phyloP scores from a whole-genome alignment of 2,797 vertebrate species.

The Varecia variegata region DNA sequence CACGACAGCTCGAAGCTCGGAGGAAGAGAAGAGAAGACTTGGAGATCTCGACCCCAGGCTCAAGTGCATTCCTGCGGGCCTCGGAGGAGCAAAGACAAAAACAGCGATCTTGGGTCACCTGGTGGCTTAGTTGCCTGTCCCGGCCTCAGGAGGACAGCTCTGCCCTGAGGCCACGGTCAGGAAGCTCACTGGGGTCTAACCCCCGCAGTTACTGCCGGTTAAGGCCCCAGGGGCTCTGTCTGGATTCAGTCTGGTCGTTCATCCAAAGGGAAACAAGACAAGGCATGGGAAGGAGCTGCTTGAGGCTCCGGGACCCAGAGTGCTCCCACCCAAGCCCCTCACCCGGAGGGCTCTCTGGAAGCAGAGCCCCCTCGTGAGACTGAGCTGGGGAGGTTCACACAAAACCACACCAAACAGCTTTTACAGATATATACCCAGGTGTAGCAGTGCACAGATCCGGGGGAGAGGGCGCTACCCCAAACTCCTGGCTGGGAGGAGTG shows the following conservation, averaged over 20 bases:
- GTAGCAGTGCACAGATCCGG: background rate
- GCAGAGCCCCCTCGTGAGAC: background rate
- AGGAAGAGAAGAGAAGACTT: background rate
- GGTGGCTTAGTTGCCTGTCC: background rate
- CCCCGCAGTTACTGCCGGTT: background rate
- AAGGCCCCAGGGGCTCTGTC: background rate
- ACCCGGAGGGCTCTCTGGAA: background rate
- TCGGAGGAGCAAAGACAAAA: background rate
- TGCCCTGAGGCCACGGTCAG: background rate
- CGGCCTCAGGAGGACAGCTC: background rate
- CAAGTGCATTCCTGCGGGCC: background rate
- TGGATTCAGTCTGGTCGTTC: background rate
- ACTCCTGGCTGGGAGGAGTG: background rate
- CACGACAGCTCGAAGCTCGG: accelerated
- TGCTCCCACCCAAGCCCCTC: background rate
- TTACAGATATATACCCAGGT: background rate
- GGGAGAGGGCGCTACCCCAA: background rate
- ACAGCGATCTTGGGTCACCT: background rate
- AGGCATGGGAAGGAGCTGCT: background rate
- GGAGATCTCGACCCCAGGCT: background rate
- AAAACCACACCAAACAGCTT: background rate
- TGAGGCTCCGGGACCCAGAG: background rate
- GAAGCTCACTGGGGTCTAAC: background rate
- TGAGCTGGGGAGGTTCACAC: background rate
- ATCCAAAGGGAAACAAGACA: background rate